A percentile compares a stretch with the other conserved stretches of the same genome.
Evolutionary conservation across 2,113 vertebrate species (phyloP).

Genomic region (Petromus typicus): DNA sequence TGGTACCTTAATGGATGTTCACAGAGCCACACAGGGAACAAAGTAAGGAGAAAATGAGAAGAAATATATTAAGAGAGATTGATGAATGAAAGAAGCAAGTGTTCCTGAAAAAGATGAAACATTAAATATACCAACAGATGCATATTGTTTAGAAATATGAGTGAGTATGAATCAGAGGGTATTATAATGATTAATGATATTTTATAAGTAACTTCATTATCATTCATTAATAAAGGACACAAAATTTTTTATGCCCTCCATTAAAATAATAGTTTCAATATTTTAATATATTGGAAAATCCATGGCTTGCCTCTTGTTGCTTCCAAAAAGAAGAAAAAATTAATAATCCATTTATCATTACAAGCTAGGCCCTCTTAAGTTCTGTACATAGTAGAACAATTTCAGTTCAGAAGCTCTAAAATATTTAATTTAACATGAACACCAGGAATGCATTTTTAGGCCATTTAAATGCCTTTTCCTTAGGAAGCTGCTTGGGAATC

Average conservation of each 20-base stretch:
- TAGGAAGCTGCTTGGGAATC: neutral
- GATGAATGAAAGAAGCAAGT: neutral
- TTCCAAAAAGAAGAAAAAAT: constrained; percentile 39
- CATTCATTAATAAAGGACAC: neutral
- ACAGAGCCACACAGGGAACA: neutral
- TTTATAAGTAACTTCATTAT: neutral
- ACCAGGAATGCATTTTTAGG: neutral
- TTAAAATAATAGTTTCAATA: constrained; percentile 43
- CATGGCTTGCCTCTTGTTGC: neutral
- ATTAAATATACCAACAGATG: neutral
- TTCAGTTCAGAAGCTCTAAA: constrained; percentile 39
- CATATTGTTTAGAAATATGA: neutral
- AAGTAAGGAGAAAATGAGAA: neutral
- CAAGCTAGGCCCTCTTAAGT: constrained; percentile 20
- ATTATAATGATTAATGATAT: neutral
- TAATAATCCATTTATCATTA: constrained; percentile 46
- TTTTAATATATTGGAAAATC: constrained; percentile 1
- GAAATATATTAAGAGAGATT: neutral
- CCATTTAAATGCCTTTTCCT: constrained; percentile 1
- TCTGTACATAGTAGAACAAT: neutral
- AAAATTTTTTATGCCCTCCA: neutral
- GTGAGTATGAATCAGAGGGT: neutral
- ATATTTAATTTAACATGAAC: constrained; percentile 8
- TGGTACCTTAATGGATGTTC: neutral
- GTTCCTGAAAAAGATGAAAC: neutral